These are phyloP conservation scores for Protosalanx chinensis DNA, from an alignment of 2,797 vertebrate species.

Conservation along the genomic window DNA sequence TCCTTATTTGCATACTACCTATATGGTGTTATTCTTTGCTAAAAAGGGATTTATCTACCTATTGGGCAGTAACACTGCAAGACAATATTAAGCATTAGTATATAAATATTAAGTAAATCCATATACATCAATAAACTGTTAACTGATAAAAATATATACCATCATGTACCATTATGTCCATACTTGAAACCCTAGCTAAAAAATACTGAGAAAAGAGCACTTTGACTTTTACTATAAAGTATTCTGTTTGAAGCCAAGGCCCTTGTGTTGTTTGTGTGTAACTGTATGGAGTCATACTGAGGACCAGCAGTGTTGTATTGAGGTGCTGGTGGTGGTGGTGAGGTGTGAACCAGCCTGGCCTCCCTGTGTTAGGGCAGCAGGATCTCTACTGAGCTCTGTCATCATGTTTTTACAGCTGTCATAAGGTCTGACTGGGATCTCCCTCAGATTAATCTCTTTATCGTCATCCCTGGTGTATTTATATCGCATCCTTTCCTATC, in stretches of 20 bases:
- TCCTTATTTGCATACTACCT: background rate
- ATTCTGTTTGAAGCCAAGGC: background rate
- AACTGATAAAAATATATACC: background rate
- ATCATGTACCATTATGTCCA: background rate
- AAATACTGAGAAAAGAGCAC: background rate
- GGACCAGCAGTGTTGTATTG: no score
- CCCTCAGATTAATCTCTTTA: background rate
- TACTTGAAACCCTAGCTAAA: background rate
- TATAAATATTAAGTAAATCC: no score
- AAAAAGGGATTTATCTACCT: background rate
- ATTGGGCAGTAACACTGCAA: background rate
- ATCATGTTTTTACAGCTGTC: background rate
- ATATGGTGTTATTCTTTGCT: background rate
- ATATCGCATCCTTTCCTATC: background rate
- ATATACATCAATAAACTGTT: background rate
- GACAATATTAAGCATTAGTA: no score
- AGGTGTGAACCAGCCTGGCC: background rate
- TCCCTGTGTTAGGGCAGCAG: background rate
- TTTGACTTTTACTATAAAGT: no score
- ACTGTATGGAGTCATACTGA: no score
- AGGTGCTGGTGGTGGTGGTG: no score
- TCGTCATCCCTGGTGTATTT: background rate
- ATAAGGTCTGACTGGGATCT: background rate
- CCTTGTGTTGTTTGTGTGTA: background rate
- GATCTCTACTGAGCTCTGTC: background rate